A percentile compares a stretch with the other conserved stretches of the same genome.
Evolutionary conservation across 2,888 invertebrate genomes (phyloP).

Genomic region (Dryadula phaetusa): DNA sequence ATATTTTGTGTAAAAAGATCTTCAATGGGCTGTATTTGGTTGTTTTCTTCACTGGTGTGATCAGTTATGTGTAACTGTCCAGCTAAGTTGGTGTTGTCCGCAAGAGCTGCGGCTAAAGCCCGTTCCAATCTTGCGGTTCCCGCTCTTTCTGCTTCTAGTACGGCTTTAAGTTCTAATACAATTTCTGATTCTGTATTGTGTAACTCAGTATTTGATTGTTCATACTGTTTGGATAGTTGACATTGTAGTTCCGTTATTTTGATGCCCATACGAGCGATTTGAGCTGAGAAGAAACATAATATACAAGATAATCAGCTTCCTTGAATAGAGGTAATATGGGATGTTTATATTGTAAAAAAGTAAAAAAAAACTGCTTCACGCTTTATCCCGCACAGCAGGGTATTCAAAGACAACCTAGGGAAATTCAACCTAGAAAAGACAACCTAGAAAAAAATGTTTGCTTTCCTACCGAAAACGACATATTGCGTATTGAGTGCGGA

Average conservation of each 20-base stretch:
- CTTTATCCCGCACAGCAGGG: no score
- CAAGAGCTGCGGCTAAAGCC: conserved; percentile 67
- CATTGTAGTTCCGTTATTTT: conserved; percentile 63
- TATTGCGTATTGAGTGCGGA: no score
- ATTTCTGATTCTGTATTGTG: conserved; percentile 55
- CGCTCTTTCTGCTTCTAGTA: conserved; percentile 66
- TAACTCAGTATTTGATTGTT: conserved; percentile 45
- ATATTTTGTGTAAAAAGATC: conserved; percentile 53
- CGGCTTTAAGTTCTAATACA: conserved; percentile 60
- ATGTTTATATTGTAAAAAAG: no score
- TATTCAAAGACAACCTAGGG: no score
- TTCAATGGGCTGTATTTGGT: conserved; percentile 46
- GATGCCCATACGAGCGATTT: conserved; percentile 64
- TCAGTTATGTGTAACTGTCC: conserved; percentile 58
- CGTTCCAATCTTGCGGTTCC: conserved; percentile 65
- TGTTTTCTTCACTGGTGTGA: conserved; percentile 41
- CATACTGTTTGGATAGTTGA: conserved; percentile 49
- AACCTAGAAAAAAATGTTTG: no score
- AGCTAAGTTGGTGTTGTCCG: conserved; percentile 68
- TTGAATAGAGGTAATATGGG: no score
- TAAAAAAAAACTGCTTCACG: no score
- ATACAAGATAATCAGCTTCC: no score
- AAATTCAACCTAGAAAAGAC: no score
- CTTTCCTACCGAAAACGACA: no score
- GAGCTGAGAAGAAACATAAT: conserved; percentile 67